phyloP scores from a whole-genome alignment of 2,797 vertebrate species.

The Epinephelus coioides region DNA sequence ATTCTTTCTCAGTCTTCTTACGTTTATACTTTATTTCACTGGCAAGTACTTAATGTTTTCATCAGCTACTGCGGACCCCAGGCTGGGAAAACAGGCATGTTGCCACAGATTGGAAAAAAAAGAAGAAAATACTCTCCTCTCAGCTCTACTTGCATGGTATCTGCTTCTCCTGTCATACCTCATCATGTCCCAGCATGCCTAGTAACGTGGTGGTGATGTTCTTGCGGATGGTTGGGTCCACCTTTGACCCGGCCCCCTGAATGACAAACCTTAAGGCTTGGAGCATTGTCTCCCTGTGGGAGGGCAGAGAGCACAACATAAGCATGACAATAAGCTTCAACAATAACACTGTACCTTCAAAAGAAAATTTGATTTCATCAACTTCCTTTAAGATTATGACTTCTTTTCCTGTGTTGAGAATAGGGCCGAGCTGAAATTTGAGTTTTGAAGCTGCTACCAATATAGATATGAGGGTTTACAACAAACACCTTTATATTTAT shows the following conservation, averaged over 20 bases:
- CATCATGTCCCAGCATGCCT: slow-evolving; percentile 97
- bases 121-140: no score
- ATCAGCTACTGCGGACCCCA: not conserved
- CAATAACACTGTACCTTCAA: not conserved
- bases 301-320: slow-evolving; percentile 13
- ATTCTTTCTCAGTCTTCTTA: not conserved
- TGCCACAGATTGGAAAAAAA: not conserved
- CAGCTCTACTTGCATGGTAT: slow-evolving; percentile 21
- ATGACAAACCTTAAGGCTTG: slow-evolving; percentile 97
- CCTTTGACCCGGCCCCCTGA: slow-evolving; percentile 95
- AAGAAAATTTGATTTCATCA: not conserved
- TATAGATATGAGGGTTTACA: not conserved
- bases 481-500: no score
- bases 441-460: not conserved
- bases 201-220: slow-evolving; percentile 91
- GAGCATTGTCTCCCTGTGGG: slow-evolving; percentile 95
- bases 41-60: not conserved
- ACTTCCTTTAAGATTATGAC: not conserved
- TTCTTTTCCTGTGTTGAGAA: not conserved
- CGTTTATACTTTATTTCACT: not conserved
- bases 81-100: not conserved
- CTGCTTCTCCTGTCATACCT: slow-evolving; percentile 86
- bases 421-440: no score
- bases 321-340: not conserved
- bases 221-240: slow-evolving; percentile 93